Evolutionary conservation across 2,797 vertebrate species (phyloP), one percentile per base, ranked within the genome.

Genomic region (Danio tinwini): DNA sequence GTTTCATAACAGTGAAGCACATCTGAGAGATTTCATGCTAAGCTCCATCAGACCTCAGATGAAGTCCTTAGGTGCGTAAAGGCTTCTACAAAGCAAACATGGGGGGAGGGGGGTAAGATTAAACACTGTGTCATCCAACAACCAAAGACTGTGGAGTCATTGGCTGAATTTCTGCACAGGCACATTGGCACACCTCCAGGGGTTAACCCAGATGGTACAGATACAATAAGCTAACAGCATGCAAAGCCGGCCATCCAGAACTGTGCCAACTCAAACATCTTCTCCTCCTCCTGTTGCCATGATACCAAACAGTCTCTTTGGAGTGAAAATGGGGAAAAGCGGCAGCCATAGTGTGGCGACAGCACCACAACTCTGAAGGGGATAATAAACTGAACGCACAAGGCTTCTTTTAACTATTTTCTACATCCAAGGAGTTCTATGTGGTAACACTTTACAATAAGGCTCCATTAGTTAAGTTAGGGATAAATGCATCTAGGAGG

Each of bases 201-300:
- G 47, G 56, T 78, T 52, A 63, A 50, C 45, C 67, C 76, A 71
- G 68, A 79, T 63, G 77, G 63, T 70, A 53, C 56, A 50, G 65
- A 78, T 65, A 78, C 68, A 71, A 78, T 76, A 78, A 73, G 40
- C 59, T 52, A 64, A 70, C 65, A 61, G 42, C 37, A 45, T 70
- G 13, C 29, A 16, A 70, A 70, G 65, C 52, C 19, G 56, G 45
- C 67, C 56, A 76, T 40, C 56, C 47, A 76, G 55, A 81, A 69
- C 45, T 29, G 56, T 59, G 74, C 55, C 72, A 68, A 81, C 59
- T 71, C 50, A 56, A 64, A 64, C 74, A 82, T 69, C 63, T 76
- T 73, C 55, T 49, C 40, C 45, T 59, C 12, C 47, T 29, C 37
- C 76, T 49, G 68, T 74, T 83, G 76, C 77, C 81, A 83, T 83